Conservation (phyloP, 2,888 invertebrate genomes). For the Limenitis camilla region DNA sequence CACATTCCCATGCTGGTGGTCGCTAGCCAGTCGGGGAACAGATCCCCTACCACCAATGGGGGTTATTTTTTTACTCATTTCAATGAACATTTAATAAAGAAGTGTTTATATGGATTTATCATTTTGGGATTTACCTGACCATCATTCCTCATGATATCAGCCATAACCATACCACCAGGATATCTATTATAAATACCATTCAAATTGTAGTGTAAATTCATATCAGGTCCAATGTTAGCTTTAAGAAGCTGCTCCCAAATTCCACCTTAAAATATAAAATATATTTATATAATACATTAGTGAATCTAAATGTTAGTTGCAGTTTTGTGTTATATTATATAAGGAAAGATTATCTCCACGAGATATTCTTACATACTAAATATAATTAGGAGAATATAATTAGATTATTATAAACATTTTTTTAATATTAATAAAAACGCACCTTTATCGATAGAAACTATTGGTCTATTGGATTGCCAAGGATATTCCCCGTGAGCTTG, state of each 20-base stretch:
- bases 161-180: conserved; percentile 44
- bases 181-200: conserved; percentile 66
- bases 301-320: not conserved
- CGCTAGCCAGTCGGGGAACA: too few species aligned
- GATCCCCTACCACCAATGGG: too few species aligned
- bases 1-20: too few species aligned
- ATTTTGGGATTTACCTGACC: too few species aligned
- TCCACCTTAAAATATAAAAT: conserved; percentile 40
- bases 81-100: too few species aligned
- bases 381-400: not conserved
- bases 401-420: not conserved
- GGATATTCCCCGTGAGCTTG: conserved; percentile 69
- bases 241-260: conserved; percentile 69
- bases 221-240: conserved; percentile 67
- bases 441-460: conserved; percentile 59
- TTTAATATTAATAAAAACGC: not conserved
- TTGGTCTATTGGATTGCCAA: conserved; percentile 62
- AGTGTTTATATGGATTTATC: too few species aligned
- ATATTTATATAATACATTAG: not conserved
- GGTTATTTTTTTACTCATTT: too few species aligned
- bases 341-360: too few species aligned
- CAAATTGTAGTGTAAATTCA: conserved; percentile 67
- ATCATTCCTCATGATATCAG: conserved; percentile 60
- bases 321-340: too few species aligned
- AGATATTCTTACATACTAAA: too few species aligned